These are phyloP conservation scores for Bombylius major DNA, from an alignment of 2,888 invertebrate genomes.

Conservation along the genomic window DNA sequence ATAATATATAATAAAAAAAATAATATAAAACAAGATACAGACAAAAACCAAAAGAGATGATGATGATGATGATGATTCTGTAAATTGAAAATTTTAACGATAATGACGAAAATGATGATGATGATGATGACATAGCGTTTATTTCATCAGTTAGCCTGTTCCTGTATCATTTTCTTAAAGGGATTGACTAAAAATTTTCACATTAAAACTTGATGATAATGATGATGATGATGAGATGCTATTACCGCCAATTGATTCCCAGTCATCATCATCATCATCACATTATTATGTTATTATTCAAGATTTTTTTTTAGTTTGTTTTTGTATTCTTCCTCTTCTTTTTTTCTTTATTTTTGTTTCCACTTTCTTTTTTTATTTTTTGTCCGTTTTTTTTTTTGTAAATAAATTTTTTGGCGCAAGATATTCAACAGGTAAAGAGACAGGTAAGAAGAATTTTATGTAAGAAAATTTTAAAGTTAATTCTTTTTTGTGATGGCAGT, in stretches of 20 bases:
- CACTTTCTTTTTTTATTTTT: background rate
- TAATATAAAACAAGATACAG: background rate
- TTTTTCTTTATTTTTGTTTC: background rate
- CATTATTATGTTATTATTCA: no score
- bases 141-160: background rate
- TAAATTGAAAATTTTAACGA: background rate
- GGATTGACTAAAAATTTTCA: background rate
- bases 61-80: background rate
- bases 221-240: background rate
- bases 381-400: background rate
- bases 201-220: background rate
- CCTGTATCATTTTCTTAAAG: background rate
- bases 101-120: background rate
- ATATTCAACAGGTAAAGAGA: background rate
- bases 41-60: background rate
- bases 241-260: no score
- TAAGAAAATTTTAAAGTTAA: background rate
- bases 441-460: background rate
- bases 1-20: no score
- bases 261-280: no score
- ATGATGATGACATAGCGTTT: background rate
- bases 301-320: no score
- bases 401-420: background rate
- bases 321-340: no score
- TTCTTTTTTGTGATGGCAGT: no score